Percentiles rank a stretch among this genome's conserved stretches.
Conservation (phyloP, 2,888 invertebrate species). For the Pheosia gnoma region DNA sequence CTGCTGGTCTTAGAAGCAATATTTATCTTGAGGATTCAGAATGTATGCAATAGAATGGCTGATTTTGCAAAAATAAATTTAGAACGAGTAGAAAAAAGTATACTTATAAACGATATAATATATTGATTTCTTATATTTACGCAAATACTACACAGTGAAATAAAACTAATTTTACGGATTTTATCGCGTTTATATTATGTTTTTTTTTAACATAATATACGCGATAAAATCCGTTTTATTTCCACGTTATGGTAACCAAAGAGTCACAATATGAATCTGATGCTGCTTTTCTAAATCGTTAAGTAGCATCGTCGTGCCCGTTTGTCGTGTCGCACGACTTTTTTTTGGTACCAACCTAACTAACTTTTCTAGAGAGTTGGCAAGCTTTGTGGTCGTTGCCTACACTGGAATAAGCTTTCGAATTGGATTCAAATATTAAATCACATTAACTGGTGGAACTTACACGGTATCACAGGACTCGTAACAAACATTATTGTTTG, state of each 20-base stretch:
- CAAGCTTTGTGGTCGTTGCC: conserved; percentile 20
- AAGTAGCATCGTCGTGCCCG: conserved; percentile 20
- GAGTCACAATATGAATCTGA: neutral
- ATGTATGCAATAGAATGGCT: no score
- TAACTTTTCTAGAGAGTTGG: conserved; percentile 47
- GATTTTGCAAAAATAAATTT: no score
- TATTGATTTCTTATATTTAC: no score
- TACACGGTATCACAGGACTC: neutral
- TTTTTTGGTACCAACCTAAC: conserved; percentile 51
- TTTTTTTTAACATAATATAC: no score
- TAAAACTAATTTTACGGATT: no score
- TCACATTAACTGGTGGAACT: neutral
- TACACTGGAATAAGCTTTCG: conserved; percentile 2
- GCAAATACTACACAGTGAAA: no score
- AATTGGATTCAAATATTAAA: conserved; percentile 7
- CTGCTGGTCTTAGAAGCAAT: neutral
- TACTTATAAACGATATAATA: no score
- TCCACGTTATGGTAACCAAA: no score
- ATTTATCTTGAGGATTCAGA: no score
- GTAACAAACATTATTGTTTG: neutral
- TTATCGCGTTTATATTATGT: no score
- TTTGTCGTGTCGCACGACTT: conserved; percentile 18
- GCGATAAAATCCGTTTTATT: no score
- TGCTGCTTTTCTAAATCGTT: conserved; percentile 29
- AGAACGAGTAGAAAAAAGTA: no score